Evolutionary conservation across 2,113 vertebrate genomes (phyloP).

Genomic region (Amphilophus citrinellus): DNA sequence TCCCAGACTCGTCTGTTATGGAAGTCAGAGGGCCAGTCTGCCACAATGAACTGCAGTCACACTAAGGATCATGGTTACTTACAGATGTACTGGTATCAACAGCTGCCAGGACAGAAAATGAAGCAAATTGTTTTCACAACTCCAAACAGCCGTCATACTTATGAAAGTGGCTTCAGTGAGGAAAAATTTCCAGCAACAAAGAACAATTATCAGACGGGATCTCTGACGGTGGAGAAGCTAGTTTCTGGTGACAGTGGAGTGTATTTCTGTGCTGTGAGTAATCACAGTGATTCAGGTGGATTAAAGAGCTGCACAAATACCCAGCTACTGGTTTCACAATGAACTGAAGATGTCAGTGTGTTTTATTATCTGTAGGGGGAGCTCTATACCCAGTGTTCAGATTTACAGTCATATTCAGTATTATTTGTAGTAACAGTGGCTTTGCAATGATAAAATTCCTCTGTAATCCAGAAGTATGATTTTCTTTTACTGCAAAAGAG

Average conservation of each 20-base stretch:
- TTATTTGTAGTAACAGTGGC: rapidly evolving
- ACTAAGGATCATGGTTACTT: rapidly evolving
- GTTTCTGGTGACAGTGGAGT: background rate
- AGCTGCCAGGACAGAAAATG: conserved; percentile 1
- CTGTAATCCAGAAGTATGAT: background rate
- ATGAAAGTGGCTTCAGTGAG: conserved; percentile 1
- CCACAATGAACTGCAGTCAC: background rate
- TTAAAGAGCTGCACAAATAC: conserved; percentile 1
- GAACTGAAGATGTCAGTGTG: background rate
- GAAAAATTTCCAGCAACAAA: background rate
- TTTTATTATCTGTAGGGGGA: background rate
- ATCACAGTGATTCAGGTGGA: background rate
- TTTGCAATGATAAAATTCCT: background rate
- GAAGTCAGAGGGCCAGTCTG: background rate
- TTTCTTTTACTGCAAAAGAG: background rate
- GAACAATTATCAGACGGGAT: background rate
- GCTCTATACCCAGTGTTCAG: background rate
- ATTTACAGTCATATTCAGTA: background rate
- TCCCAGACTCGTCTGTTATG: conserved; percentile 27
- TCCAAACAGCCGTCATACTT: rapidly evolving
- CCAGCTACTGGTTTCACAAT: background rate
- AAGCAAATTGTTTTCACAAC: background rate
- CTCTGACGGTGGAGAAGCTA: conserved; percentile 3
- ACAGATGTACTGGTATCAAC: background rate
- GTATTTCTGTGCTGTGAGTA: conserved; percentile 7